phyloP scores from a whole-genome alignment of 2,888 invertebrate genomes.

The Arrhopalites spinosus region DNA sequence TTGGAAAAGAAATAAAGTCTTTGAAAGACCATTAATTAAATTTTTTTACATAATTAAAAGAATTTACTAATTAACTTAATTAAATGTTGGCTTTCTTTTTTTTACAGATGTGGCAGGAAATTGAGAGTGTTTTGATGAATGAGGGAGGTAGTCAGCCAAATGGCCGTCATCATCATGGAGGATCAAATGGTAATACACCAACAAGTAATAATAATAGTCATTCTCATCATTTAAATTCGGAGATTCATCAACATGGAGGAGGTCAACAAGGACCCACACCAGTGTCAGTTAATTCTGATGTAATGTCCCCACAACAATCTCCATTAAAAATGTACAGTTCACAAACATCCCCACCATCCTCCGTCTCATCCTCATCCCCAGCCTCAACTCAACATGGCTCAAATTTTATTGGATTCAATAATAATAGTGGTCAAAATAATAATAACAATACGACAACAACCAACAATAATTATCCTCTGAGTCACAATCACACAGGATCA shows the following conservation, averaged over 20 bases:
- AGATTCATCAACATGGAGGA: not conserved
- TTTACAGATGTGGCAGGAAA: slow-evolving; percentile 57
- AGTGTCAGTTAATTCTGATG: not conserved
- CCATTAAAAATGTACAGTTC: slow-evolving; percentile 34
- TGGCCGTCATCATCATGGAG: slow-evolving; percentile 22
- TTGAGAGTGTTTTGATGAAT: slow-evolving; percentile 52
- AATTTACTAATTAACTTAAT: not conserved
- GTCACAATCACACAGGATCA: too few relatives aligned
- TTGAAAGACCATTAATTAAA: too few relatives aligned
- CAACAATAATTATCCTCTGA: slow-evolving; percentile 32
- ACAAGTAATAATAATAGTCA: not conserved
- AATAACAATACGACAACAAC: slow-evolving; percentile 28
- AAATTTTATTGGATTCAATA: slow-evolving; percentile 8
- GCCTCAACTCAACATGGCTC: not conserved
- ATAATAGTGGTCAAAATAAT: slow-evolving; percentile 6
- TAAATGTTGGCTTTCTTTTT: slow-evolving; percentile 37
- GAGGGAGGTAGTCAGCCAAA: slow-evolving; percentile 53
- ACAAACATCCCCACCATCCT: slow-evolving; percentile 32
- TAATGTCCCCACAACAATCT: slow-evolving; percentile 29
- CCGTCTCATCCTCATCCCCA: slow-evolving; percentile 41
- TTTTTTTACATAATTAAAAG: too few relatives aligned
- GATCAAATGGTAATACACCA: slow-evolving; percentile 1
- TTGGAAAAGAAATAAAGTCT: too few relatives aligned
- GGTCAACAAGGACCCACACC: not conserved
- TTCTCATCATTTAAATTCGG: not conserved